These are phyloP conservation scores for Phaetusa simplex DNA, from an alignment of 2,113 vertebrate species.

Conservation along the genomic window DNA sequence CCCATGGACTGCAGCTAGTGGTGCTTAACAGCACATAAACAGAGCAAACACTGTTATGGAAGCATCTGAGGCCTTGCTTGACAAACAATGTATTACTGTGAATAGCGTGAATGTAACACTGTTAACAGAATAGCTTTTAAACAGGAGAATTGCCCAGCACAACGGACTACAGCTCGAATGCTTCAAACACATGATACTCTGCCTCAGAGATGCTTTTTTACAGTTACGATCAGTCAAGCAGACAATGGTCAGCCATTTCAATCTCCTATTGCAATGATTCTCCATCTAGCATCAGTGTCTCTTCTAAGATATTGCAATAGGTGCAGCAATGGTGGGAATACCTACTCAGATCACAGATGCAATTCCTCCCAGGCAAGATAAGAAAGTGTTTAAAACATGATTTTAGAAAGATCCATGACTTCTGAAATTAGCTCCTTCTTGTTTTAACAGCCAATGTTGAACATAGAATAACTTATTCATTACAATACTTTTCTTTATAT, in stretches of 20 bases:
- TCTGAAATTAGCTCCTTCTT: not conserved
- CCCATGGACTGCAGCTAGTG: conserved; percentile 20
- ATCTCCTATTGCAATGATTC: conserved; percentile 18
- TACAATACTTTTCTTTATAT: not conserved
- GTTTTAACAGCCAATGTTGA: not conserved
- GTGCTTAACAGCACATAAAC: not conserved
- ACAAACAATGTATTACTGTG: not conserved
- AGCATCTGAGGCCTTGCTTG: conserved; percentile 42
- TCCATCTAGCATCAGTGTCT: conserved; percentile 16
- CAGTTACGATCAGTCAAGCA: conserved; percentile 25
- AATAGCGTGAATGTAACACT: not conserved
- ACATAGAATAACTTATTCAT: not conserved
- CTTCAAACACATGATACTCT: not conserved
- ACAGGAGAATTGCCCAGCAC: not conserved
- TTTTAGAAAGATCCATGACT: conserved; percentile 23
- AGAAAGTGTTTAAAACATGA: conserved; percentile 45
- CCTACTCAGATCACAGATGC: conserved; percentile 30
- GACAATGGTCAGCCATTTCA: conserved; percentile 38
- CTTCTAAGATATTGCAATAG: not conserved
- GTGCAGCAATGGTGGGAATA: conserved; percentile 13
- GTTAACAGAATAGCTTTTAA: conserved; percentile 11
- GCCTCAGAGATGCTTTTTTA: conserved; percentile 46
- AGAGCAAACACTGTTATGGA: conserved; percentile 13
- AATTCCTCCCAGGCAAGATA: conserved; percentile 49
- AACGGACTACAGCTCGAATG: not conserved